Evolutionary conservation across 2,888 invertebrate genomes (phyloP).

Genomic region (Epistrophella euchroma): DNA sequence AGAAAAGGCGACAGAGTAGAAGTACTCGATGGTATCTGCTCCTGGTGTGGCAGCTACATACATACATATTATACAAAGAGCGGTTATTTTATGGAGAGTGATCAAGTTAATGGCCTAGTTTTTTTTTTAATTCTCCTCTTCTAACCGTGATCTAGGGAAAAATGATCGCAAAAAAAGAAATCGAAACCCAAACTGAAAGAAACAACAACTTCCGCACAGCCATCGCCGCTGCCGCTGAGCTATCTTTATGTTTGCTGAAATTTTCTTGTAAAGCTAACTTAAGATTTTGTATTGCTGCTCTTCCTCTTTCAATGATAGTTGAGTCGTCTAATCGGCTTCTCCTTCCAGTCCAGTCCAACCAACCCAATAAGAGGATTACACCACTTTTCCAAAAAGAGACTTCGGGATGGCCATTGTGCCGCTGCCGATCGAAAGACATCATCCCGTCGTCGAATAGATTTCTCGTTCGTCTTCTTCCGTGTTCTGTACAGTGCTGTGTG

Average conservation of each 20-base stretch:
- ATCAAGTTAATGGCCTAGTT: conserved; percentile 74
- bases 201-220: conserved; percentile 63
- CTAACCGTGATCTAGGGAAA: conserved; percentile 56
- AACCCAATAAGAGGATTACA: conserved; percentile 70
- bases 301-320: conserved; percentile 57
- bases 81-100: conserved; percentile 60
- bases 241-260: conserved; percentile 55
- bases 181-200: conserved; percentile 47
- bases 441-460: conserved; percentile 41
- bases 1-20: conserved; percentile 1
- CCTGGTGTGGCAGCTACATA: conserved; percentile 41
- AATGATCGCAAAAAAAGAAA: conserved; percentile 26
- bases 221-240: neutral
- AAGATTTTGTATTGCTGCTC: conserved; percentile 15
- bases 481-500: conserved; percentile 63
- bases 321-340: conserved; percentile 72
- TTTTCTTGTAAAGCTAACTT: conserved; percentile 37
- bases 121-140: neutral
- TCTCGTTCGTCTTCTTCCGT: conserved; percentile 70
- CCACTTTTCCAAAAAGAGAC: too few relatives aligned
- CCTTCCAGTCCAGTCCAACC: conserved; percentile 15
- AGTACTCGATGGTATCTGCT: conserved; percentile 53
- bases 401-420: conserved; percentile 8
- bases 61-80: conserved; percentile 11
- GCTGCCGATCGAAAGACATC: conserved; percentile 47